A percentile compares a stretch with the other conserved stretches of the same genome.
Evolutionary conservation across 1,140 invertebrate species (phyloP).

Genomic region (Dendroctonus ponderosae): DNA sequence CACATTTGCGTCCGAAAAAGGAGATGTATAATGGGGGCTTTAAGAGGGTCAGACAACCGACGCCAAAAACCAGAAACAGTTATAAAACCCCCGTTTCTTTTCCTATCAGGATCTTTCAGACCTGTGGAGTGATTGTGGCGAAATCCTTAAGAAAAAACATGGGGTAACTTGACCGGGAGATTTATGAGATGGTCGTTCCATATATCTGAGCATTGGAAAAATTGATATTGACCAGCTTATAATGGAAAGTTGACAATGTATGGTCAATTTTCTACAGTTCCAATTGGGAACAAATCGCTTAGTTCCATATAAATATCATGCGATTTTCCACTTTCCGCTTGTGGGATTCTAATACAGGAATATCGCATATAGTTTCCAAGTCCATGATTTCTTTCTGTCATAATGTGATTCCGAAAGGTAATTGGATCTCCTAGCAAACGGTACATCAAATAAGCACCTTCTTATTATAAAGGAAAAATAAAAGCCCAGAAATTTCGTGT

Average conservation of each 20-base stretch:
- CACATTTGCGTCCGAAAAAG: conserved; percentile 22
- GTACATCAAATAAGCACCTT: too few relatives aligned
- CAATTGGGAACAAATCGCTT: too few relatives aligned
- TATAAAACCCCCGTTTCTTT: conserved; percentile 32
- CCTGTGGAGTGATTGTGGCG: conserved; percentile 34
- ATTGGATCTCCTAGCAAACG: too few relatives aligned
- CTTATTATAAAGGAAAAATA: too few relatives aligned
- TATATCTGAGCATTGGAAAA: conserved; percentile 28
- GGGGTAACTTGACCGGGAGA: conserved; percentile 20
- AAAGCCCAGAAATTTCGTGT: too few relatives aligned
- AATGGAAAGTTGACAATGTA: conserved; percentile 26
- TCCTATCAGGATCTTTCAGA: conserved; percentile 33
- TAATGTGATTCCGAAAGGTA: too few relatives aligned
- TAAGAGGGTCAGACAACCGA: conserved; percentile 31
- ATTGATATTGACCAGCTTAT: conserved; percentile 30
- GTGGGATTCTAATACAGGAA: too few relatives aligned
- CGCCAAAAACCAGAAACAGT: conserved; percentile 30
- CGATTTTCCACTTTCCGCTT: too few relatives aligned
- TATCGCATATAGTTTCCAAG: too few relatives aligned
- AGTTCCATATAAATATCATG: too few relatives aligned
- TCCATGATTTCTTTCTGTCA: too few relatives aligned
- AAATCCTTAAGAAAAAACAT: conserved; percentile 32
- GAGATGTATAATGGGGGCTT: conserved; percentile 24
- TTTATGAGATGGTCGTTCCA: conserved; percentile 28
- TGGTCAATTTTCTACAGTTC: neutral